phyloP scores from a whole-genome alignment of 2,797 vertebrate genomes.

The Acanthornis magna region DNA sequence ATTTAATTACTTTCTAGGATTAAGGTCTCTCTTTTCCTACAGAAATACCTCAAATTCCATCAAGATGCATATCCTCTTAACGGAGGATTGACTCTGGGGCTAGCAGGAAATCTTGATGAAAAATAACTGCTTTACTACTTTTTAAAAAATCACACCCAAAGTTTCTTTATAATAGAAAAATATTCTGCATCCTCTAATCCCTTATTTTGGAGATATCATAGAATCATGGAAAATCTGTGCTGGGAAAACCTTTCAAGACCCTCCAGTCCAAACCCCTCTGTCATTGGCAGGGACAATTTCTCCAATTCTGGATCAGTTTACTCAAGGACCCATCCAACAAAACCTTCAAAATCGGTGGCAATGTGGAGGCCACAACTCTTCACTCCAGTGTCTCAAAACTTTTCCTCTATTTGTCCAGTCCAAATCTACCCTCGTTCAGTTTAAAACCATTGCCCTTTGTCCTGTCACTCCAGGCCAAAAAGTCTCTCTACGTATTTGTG shows the following conservation, averaged over 20 bases:
- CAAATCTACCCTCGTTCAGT: neutral
- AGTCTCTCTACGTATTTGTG: too few species aligned
- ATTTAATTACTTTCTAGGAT: neutral
- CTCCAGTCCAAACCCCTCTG: neutral
- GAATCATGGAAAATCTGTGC: neutral
- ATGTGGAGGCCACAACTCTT: neutral
- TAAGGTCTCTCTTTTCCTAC: neutral
- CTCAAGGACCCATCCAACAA: too few species aligned
- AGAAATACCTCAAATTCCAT: neutral
- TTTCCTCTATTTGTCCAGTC: neutral
- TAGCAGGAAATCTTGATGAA: neutral
- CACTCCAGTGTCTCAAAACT: neutral
- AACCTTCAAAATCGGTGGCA: too few species aligned
- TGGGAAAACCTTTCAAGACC: neutral
- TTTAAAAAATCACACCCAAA: neutral
- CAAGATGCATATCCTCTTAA: neutral
- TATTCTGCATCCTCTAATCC: neutral
- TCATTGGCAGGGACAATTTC: too few species aligned
- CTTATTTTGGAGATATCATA: neutral
- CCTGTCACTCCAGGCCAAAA: neutral
- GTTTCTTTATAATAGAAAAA: neutral
- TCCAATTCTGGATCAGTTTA: neutral
- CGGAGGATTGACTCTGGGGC: neutral
- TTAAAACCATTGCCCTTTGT: neutral
- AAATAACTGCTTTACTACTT: neutral